These are phyloP conservation scores for Plebejus anna DNA, from an alignment of 2,888 invertebrate species.

Conservation along the genomic window DNA sequence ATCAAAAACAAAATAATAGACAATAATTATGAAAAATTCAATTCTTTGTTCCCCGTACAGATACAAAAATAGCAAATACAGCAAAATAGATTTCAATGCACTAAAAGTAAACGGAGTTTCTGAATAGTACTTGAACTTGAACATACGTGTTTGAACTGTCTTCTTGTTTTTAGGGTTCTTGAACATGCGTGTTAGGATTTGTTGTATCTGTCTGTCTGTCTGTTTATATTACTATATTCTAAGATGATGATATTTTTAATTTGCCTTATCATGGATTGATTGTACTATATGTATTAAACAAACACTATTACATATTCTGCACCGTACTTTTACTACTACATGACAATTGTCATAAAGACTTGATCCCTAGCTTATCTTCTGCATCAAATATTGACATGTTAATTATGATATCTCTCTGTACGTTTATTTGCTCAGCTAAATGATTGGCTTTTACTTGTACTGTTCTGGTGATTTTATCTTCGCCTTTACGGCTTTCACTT, in stretches of 20 bases:
- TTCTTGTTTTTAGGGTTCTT: no score
- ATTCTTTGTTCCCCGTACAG: no score
- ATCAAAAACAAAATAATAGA: neutral
- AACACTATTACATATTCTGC: neutral
- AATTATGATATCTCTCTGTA: constrained; percentile 30
- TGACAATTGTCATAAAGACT: neutral
- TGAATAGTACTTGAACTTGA: neutral
- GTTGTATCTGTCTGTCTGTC: no score
- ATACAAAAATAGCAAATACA: no score
- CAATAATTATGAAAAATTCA: no score
- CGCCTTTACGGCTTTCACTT: constrained; percentile 52
- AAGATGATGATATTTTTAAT: neutral
- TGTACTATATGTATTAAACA: neutral
- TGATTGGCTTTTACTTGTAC: constrained; percentile 1
- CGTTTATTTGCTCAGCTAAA: constrained; percentile 22
- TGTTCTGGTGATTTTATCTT: constrained; percentile 45
- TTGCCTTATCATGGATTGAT: neutral
- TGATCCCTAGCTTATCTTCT: constrained; percentile 8
- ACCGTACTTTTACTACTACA: neutral
- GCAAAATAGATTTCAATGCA: no score
- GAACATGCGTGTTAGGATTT: no score
- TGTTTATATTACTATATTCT: neutral
- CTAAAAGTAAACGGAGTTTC: neutral
- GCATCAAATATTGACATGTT: constrained; percentile 19
- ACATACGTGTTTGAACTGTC: neutral